Percentiles rank a stretch among this genome's conserved stretches.
phyloP scores from a whole-genome alignment of 2,797 vertebrate species.

The Poecilia picta region DNA sequence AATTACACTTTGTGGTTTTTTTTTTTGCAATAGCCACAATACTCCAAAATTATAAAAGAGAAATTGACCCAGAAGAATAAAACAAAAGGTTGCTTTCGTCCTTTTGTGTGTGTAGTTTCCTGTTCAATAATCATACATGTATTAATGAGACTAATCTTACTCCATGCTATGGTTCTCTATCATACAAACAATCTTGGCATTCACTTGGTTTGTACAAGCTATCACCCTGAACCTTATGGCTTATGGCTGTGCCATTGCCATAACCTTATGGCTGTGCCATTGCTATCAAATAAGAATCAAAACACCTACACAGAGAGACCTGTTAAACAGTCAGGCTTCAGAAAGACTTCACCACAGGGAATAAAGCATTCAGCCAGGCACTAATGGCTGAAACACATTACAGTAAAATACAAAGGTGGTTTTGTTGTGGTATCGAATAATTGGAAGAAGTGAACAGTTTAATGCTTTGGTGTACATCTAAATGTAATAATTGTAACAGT shows the following conservation, averaged over 20 bases:
- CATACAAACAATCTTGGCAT: not conserved
- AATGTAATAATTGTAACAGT: conserved; percentile 46
- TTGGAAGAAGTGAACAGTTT: conserved; percentile 51
- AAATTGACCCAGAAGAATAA: not conserved
- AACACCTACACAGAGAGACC: conserved; percentile 16
- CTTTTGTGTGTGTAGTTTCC: not conserved
- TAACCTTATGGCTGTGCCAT: conserved; percentile 17
- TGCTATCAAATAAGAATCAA: conserved; percentile 26
- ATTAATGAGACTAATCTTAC: not conserved
- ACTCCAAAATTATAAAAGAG: not conserved
- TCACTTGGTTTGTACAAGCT: conserved; percentile 17
- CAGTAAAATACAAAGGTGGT: conserved; percentile 64
- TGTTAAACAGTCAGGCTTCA: conserved; percentile 50
- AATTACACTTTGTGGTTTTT: not conserved
- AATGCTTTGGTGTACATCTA: conserved; percentile 42
- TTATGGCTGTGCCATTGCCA: conserved; percentile 15
- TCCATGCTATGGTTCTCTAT: not conserved
- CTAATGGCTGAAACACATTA: conserved; percentile 41
- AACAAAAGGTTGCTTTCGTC: not conserved
- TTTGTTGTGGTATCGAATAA: conserved; percentile 50
- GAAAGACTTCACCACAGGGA: conserved; percentile 52
- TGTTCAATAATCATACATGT: not conserved
- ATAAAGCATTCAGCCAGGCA: conserved; percentile 60
- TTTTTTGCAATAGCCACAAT: not conserved
- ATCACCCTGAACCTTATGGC: conserved; percentile 10